These are phyloP conservation scores for Darwinula stevensoni DNA, from an alignment of 2,888 invertebrate species.

Conservation along the genomic window DNA sequence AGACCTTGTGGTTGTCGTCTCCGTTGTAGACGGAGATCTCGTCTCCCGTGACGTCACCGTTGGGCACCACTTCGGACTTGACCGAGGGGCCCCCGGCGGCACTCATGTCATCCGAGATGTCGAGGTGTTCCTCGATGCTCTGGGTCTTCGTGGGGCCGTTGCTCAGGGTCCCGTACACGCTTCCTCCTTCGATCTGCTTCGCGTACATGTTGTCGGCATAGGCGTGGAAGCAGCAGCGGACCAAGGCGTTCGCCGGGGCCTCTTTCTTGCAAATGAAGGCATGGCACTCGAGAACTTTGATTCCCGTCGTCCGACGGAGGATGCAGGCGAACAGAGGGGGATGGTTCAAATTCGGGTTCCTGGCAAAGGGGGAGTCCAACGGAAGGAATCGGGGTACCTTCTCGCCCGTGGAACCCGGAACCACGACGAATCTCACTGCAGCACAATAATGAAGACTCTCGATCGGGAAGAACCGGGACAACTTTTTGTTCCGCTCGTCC, in stretches of 20 bases:
- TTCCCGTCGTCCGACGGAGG: slow-evolving; percentile 72
- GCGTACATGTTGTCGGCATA: slow-evolving; percentile 88
- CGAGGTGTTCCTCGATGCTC: slow-evolving; percentile 12
- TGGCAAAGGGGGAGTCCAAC: slow-evolving; percentile 79
- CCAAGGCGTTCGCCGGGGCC: slow-evolving; percentile 87
- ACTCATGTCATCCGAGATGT: slow-evolving; percentile 12
- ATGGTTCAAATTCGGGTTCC: slow-evolving; percentile 67
- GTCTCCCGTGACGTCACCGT: slow-evolving; percentile 18
- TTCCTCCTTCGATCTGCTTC: slow-evolving; percentile 27
- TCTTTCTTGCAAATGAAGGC: slow-evolving; percentile 91
- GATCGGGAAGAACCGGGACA: slow-evolving; percentile 83
- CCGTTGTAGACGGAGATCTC: slow-evolving; percentile 60
- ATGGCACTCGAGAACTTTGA: slow-evolving; percentile 94
- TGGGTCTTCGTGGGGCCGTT: slow-evolving; percentile 10
- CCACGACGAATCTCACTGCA: slow-evolving; percentile 29
- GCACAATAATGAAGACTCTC: slow-evolving; percentile 85
- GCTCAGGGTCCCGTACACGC: slow-evolving; percentile 19
- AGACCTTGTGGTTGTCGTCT: slow-evolving; percentile 76
- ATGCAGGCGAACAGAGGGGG: slow-evolving; percentile 93
- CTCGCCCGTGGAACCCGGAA: slow-evolving; percentile 12
- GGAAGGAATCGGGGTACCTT: slow-evolving; percentile 67
- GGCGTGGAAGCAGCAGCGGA: slow-evolving; percentile 91
- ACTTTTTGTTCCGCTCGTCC: slow-evolving; percentile 74
- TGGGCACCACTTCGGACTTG: slow-evolving; percentile 10
- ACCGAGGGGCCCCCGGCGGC: slow-evolving; percentile 9